Percentiles rank a stretch among this genome's conserved stretches.
Evolutionary conservation across 2,888 invertebrate species (phyloP).

Genomic region (Lepas anatifera): DNA sequence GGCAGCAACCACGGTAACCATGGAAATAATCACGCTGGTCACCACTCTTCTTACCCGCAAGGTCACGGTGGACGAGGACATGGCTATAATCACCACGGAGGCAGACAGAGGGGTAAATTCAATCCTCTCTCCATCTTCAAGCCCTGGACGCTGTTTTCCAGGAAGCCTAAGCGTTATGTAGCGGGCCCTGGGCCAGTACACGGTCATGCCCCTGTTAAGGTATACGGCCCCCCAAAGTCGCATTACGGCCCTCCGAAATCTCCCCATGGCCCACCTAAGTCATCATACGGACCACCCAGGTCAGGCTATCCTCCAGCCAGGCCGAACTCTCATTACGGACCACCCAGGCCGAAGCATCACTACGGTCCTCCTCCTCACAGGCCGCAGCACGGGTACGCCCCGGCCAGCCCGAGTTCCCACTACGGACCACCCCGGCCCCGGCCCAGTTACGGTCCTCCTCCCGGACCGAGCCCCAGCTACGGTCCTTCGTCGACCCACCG

Average conservation of each 20-base stretch:
- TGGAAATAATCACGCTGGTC: background rate
- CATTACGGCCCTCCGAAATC: background rate
- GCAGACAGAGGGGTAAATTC: background rate
- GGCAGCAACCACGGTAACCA: background rate
- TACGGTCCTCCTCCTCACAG: background rate
- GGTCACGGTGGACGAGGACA: background rate
- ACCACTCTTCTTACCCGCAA: background rate
- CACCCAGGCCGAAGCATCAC: background rate
- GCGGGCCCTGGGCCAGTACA: background rate
- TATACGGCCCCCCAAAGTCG: background rate
- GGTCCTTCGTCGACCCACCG: background rate
- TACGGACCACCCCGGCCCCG: background rate
- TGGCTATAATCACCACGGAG: background rate
- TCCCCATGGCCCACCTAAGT: background rate
- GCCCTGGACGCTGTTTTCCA: background rate
- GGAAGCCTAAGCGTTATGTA: background rate
- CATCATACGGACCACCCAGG: too few species aligned
- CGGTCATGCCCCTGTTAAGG: background rate
- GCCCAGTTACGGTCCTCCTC: background rate
- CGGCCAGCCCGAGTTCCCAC: too few species aligned
- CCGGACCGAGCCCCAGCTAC: background rate
- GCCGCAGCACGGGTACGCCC: too few species aligned
- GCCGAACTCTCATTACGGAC: background rate
- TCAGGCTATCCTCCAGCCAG: background rate
- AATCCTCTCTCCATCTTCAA: background rate